Evolutionary conservation across 2,113 vertebrate species (phyloP), one percentile per base, ranked within the genome.

Genomic region (Ammodytes dubius): DNA sequence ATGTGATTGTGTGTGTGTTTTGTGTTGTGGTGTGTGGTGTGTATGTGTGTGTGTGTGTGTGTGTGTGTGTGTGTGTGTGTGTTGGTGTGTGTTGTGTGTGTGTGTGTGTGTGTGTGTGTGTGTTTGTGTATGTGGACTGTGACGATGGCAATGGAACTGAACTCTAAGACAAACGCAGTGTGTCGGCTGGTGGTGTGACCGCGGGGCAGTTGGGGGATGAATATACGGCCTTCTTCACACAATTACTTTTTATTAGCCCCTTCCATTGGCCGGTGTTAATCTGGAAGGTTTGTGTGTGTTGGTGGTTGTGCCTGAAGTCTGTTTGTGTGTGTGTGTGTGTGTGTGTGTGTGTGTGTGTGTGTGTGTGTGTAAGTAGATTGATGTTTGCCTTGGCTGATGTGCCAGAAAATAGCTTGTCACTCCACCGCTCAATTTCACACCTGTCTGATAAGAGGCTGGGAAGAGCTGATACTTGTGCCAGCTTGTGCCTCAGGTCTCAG

Each of bases 141-240:
- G 84, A 72, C 15, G 54, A 82, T 87, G 90, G 85, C 85, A 88
- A 67, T 89, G 88, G 85, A 83, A 82, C 7, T 92, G 82, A 92
- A 86, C 90, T 87, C 85, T 60, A 82, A 91, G n/a, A 87, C 84
- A 91, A 92, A 90, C 50, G 27, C 70, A 57, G 60, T 60, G 77
- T 68, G 58, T 63, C n/a, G 1, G 73, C 50, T 7, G 19, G 49
- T 71, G 68, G 39, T 76, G 64, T 80, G 74, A 74, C 74, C 13
- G 6, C 27, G 58, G 27, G 77, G 58, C 75, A 71, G 63, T 64
- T 56, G 72, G 64, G 72, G 64, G 40, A 75, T 63, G 60, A 81
- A 85, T 85, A 86, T 79, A 87, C 19, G 39, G 73, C 74, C 77
- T 79, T 74, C 77, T 79, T 74, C 64, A 70, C 76, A 92, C 87